Conservation (phyloP, 2,888 invertebrate species). For the Sinelater perroti region DNA sequence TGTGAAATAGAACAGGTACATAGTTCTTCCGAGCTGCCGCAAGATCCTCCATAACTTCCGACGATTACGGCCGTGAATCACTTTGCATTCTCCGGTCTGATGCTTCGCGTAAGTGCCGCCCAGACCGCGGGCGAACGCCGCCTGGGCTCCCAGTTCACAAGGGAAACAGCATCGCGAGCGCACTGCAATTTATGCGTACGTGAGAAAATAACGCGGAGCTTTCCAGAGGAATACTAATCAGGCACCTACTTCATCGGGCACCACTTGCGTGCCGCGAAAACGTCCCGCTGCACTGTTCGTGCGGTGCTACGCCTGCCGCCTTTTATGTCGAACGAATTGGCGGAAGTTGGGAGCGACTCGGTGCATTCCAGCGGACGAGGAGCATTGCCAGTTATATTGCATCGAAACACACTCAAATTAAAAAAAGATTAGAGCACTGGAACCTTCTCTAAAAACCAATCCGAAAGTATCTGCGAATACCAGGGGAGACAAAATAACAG, state of each 20-base stretch:
- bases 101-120: slow-evolving; percentile 23
- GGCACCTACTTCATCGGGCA: background rate
- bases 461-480: too few species aligned
- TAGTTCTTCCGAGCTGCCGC: too few species aligned
- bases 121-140: slow-evolving; percentile 10
- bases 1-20: too few species aligned
- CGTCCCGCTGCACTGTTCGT: background rate
- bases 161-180: background rate
- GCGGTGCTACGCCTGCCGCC: background rate
- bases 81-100: slow-evolving; percentile 36
- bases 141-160: too few species aligned
- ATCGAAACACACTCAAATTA: too few species aligned
- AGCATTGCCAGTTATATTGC: too few species aligned
- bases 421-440: too few species aligned
- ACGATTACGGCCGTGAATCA: slow-evolving; percentile 21
- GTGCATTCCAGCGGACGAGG: too few species aligned
- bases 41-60: background rate
- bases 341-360: background rate
- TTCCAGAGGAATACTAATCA: too few species aligned
- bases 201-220: slow-evolving; percentile 1
- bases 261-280: background rate
- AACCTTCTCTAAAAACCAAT: too few species aligned
- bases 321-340: background rate
- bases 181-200: background rate
- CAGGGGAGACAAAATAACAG: too few species aligned